phyloP scores from a whole-genome alignment of 2,113 vertebrate genomes.

The Danionella cerebrum region DNA sequence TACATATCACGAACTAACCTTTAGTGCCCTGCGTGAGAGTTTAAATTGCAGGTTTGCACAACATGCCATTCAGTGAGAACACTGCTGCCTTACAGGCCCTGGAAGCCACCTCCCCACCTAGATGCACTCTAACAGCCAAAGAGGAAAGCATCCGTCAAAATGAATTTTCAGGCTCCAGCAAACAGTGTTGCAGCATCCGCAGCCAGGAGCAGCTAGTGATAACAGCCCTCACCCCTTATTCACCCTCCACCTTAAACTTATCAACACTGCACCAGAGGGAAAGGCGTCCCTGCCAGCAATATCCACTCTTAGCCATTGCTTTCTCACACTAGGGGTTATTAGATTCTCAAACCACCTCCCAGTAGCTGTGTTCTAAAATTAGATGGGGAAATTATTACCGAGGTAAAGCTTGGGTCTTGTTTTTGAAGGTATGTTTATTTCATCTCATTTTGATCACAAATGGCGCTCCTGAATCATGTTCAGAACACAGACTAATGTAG shows the following conservation, averaged over 20 bases:
- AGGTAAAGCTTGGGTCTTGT: background rate
- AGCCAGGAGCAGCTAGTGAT: constrained; percentile 43
- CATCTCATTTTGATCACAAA: background rate
- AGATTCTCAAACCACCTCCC: constrained; percentile 8
- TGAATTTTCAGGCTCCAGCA: constrained; percentile 62
- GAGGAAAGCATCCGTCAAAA: constrained; percentile 57
- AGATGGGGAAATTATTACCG: background rate
- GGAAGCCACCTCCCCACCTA: background rate
- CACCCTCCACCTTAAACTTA: constrained; percentile 51
- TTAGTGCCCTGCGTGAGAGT: constrained; percentile 42
- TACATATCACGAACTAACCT: constrained; percentile 48
- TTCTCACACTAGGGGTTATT: constrained; percentile 18
- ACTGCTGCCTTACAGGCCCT: background rate
- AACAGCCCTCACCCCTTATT: constrained; percentile 46
- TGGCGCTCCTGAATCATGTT: too few relatives aligned
- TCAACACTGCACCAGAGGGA: constrained; percentile 41
- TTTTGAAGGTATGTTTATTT: background rate
- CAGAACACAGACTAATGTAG: too few relatives aligned
- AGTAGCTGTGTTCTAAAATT: constrained; percentile 11
- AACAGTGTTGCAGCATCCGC: constrained; percentile 41
- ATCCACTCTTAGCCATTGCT: constrained; percentile 13
- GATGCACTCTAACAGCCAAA: constrained; percentile 37
- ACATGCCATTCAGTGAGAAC: constrained; percentile 29
- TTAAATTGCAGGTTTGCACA: constrained; percentile 57
- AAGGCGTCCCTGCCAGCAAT: constrained; percentile 34